Percentiles rank a stretch among this genome's conserved stretches.
Evolutionary conservation across 2,113 vertebrate genomes (phyloP).

Genomic region (Glaucomys volans): DNA sequence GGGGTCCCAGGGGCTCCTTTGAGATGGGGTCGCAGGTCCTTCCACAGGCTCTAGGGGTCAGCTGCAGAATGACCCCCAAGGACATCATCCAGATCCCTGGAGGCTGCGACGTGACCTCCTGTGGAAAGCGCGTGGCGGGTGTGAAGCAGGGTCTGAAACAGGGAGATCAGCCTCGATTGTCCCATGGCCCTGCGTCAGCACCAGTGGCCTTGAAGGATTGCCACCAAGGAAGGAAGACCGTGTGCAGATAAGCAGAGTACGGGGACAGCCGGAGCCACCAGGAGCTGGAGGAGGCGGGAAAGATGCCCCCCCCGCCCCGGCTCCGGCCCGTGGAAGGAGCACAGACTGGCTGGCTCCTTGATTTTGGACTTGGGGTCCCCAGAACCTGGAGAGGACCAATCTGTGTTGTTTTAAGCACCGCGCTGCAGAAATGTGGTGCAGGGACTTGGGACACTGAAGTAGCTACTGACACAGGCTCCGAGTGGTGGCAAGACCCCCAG

Average conservation of each 20-base stretch:
- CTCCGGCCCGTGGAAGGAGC: not conserved
- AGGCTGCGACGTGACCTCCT: not conserved
- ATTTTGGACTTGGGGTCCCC: not conserved
- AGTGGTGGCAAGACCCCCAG: not conserved
- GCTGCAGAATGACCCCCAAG: not conserved
- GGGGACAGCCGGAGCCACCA: accelerated
- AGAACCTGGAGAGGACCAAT: not conserved
- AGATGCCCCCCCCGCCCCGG: not conserved
- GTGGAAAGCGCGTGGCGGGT: not conserved
- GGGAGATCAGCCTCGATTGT: not conserved
- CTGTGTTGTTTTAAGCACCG: accelerated
- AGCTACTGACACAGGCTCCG: accelerated
- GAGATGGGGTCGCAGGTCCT: not conserved
- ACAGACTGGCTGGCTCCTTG: accelerated
- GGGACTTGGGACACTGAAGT: accelerated
- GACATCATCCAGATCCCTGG: not conserved
- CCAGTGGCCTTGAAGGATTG: not conserved
- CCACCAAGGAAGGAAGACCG: not conserved
- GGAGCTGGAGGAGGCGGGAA: not conserved
- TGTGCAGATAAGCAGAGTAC: accelerated
- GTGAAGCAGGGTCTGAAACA: not conserved
- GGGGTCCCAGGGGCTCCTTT: not conserved
- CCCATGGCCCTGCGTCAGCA: not conserved
- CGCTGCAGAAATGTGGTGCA: accelerated
- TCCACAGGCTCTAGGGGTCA: not conserved